Conservation (phyloP, 2,888 invertebrate species). For the Epinotia bilunana region DNA sequence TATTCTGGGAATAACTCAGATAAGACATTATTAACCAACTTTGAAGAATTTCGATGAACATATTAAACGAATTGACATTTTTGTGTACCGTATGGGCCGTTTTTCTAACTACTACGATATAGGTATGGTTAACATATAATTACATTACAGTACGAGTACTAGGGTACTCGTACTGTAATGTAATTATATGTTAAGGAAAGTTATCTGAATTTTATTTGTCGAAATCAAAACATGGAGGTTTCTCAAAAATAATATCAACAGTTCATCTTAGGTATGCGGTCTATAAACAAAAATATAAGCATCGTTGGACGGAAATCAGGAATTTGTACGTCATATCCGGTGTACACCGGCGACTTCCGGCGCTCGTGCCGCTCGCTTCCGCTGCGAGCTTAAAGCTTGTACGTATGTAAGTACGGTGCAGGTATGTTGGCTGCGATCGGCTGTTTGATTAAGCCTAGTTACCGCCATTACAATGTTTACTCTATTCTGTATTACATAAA, state of each 20-base stretch:
- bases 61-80: too few species aligned
- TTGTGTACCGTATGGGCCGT: too few species aligned
- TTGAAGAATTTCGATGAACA: too few species aligned
- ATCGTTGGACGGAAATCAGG: conserved; percentile 69
- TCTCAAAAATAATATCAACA: background rate
- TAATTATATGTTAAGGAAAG: too few species aligned
- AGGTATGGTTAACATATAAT: too few species aligned
- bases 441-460: conserved; percentile 17
- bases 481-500: background rate
- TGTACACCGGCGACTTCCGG: conserved; percentile 72
- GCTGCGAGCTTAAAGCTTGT: conserved; percentile 45
- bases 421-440: conserved; percentile 3
- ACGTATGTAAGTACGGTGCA: conserved; percentile 21
- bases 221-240: background rate
- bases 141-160: too few species aligned
- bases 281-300: conserved; percentile 54
- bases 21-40: too few species aligned
- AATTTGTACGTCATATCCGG: conserved; percentile 80
- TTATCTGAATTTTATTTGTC: background rate
- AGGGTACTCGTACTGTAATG: too few species aligned
- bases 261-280: background rate
- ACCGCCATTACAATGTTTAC: background rate
- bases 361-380: conserved; percentile 59
- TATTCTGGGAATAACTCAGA: too few species aligned
- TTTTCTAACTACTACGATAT: too few species aligned